Evolutionary conservation across 2,113 vertebrate genomes (phyloP).

Genomic region (Struthio camelus): DNA sequence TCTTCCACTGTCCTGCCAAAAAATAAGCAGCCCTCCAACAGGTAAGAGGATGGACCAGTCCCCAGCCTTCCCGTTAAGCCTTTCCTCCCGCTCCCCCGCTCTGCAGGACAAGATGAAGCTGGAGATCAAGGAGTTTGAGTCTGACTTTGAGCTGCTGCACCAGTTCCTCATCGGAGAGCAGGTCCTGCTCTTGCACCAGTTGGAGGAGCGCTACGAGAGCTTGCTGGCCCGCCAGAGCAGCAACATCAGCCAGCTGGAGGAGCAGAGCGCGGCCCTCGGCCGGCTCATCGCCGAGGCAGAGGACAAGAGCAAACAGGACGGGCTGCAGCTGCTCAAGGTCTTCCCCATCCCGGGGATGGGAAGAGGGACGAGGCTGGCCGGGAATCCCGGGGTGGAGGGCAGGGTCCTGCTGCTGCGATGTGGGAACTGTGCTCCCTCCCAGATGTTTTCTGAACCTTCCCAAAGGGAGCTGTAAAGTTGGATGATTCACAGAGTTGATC

Average conservation of each 20-base stretch:
- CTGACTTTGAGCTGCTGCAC: constrained; percentile 74
- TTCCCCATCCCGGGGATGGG: not conserved
- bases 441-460: not conserved
- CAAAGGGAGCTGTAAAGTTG: not conserved
- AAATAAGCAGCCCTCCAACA: not conserved
- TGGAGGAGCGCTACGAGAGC: constrained; percentile 71
- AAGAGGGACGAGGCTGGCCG: rapidly evolving
- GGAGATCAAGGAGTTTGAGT: constrained; percentile 74
- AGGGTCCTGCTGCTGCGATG: too few species aligned
- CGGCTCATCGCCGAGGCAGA: constrained; percentile 69
- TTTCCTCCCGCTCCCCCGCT: rapidly evolving
- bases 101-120: constrained; percentile 73
- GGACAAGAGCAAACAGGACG: constrained; percentile 70
- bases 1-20: not conserved
- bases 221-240: constrained; percentile 58
- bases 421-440: too few species aligned
- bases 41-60: not conserved
- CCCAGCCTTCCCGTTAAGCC: not conserved
- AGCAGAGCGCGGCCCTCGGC: constrained; percentile 61
- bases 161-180: constrained; percentile 76
- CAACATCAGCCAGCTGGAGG: constrained; percentile 46
- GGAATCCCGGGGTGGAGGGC: not conserved
- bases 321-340: constrained; percentile 74
- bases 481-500: not conserved
- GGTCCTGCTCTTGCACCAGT: constrained; percentile 71